phyloP scores from a whole-genome alignment of 2,797 vertebrate species.

The Sebastolobus altivelis region DNA sequence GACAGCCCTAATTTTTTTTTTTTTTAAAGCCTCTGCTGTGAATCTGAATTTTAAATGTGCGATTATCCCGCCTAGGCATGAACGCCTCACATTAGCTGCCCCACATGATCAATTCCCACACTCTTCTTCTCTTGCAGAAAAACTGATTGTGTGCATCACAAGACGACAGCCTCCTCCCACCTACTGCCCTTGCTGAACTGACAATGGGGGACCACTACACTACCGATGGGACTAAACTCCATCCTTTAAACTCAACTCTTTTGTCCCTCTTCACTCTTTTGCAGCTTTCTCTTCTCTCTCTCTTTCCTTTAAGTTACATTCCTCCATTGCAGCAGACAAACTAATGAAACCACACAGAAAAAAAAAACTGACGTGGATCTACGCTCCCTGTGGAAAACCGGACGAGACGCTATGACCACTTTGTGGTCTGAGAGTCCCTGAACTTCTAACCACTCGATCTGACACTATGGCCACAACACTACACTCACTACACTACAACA shows the following conservation, averaged over 20 bases:
- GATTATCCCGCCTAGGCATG: constrained; percentile 13
- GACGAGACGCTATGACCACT: constrained; percentile 71
- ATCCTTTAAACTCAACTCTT: constrained; percentile 38
- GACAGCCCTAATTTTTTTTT: neutral
- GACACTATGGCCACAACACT: constrained; percentile 30
- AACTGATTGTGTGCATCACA: constrained; percentile 87
- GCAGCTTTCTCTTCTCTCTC: constrained; percentile 41
- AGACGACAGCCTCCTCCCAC: constrained; percentile 83
- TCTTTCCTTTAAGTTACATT: constrained; percentile 68
- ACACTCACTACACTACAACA: constrained; percentile 34
- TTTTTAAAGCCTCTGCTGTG: constrained; percentile 3
- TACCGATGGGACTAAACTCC: constrained; percentile 63
- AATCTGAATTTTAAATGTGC: constrained; percentile 18
- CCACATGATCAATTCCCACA: constrained; percentile 7
- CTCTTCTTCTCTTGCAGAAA: constrained; percentile 78
- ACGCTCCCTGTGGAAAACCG: constrained; percentile 64
- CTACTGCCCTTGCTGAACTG: constrained; percentile 86
- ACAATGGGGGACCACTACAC: constrained; percentile 73
- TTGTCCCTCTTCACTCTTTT: constrained; percentile 41
- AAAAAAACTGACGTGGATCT: constrained; percentile 46
- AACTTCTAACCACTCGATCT: constrained; percentile 44
- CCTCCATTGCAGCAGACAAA: constrained; percentile 63
- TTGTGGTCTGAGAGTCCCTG: constrained; percentile 27
- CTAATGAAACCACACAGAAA: constrained; percentile 45
- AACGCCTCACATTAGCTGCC: neutral